These are phyloP conservation scores for Eptesicus fuscus DNA, from an alignment of 2,113 vertebrate genomes.

Conservation along the genomic window DNA sequence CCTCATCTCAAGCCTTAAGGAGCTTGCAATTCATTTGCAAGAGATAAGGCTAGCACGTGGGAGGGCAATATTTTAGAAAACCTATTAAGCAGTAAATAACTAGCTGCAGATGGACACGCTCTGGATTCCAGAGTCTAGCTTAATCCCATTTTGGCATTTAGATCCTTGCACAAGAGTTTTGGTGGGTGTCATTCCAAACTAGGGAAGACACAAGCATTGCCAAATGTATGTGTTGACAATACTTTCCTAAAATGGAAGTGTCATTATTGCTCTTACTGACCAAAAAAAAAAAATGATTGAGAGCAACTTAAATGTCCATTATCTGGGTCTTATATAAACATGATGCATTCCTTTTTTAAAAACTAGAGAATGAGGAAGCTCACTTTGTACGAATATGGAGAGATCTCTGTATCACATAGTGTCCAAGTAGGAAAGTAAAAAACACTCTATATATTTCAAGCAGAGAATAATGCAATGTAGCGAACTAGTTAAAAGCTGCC, in stretches of 20 bases:
- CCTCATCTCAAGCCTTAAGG: background rate
- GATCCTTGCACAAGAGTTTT: background rate
- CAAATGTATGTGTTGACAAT: background rate
- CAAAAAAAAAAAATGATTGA: background rate
- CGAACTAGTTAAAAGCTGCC: background rate
- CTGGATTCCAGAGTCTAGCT: background rate
- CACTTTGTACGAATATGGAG: background rate
- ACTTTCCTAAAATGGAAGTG: conserved; percentile 15
- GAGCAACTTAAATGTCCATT: background rate
- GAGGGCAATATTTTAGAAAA: background rate
- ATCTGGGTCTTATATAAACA: background rate
- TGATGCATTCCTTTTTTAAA: background rate
- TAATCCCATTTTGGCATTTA: background rate
- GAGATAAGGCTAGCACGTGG: background rate
- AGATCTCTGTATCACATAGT: background rate
- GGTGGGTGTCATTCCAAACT: background rate
- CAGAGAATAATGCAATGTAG: background rate
- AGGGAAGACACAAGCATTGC: background rate
- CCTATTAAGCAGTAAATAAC: background rate
- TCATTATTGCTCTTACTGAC: background rate
- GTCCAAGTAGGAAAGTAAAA: background rate
- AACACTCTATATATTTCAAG: background rate
- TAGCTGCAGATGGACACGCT: background rate
- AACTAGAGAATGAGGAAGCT: background rate
- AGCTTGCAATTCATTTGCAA: background rate